These are phyloP conservation scores for Eospalax fontanierii DNA, from an alignment of 2,797 vertebrate genomes.

Conservation along the genomic window DNA sequence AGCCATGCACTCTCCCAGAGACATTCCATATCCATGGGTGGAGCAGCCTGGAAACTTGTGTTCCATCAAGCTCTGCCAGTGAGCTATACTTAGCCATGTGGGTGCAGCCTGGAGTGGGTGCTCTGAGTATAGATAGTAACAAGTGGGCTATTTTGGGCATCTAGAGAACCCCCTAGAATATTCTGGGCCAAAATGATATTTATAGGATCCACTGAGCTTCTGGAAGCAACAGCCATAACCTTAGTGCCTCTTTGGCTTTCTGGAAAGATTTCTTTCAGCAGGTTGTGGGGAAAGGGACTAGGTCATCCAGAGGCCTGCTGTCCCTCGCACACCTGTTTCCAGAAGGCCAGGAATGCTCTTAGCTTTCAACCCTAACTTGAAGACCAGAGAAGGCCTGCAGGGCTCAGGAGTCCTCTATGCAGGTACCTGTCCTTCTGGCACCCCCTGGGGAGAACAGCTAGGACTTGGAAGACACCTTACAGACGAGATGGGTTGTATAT, in stretches of 20 bases:
- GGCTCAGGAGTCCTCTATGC: not conserved
- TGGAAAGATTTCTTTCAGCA: not conserved
- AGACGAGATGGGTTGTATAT: too few species aligned
- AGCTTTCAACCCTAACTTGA: not conserved
- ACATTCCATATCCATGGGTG: not conserved
- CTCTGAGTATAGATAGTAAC: slow-evolving; percentile 81
- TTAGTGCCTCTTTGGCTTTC: not conserved
- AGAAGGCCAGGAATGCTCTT: not conserved
- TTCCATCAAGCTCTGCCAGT: slow-evolving; percentile 80
- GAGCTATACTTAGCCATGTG: slow-evolving; percentile 75
- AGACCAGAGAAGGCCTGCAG: not conserved
- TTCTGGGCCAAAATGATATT: slow-evolving; percentile 72
- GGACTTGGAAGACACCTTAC: not conserved
- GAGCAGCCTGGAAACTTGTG: slow-evolving; percentile 71
- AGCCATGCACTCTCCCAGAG: not conserved
- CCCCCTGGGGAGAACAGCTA: rapidly evolving
- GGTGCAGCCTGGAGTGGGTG: slow-evolving; percentile 46
- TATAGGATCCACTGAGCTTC: slow-evolving; percentile 49
- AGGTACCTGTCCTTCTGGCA: rapidly evolving
- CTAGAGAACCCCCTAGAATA: slow-evolving; percentile 68
- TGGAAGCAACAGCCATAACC: not conserved
- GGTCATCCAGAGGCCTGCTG: not conserved
- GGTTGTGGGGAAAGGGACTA: rapidly evolving
- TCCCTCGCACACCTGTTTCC: slow-evolving; percentile 20
- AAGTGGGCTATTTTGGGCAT: slow-evolving; percentile 77